A percentile compares a stretch with the other conserved stretches of the same genome.
These are phyloP conservation scores for Bilobella aurantiaca DNA, from an alignment of 1,140 invertebrate species.

Conservation along the genomic window DNA sequence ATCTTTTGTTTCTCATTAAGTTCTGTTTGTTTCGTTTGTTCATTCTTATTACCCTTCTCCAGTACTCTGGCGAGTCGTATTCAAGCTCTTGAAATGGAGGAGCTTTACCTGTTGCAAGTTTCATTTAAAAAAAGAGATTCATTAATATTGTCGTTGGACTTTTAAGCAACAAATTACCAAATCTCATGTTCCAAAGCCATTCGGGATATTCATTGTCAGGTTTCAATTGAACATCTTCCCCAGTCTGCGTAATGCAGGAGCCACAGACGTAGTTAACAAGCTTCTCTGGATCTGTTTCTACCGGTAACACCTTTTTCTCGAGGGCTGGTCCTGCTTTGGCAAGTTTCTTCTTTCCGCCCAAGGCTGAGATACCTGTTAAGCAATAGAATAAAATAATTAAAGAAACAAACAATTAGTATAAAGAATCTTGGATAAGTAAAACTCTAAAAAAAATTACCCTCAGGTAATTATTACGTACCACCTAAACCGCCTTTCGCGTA, in stretches of 20 bases:
- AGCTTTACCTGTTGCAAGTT: neutral
- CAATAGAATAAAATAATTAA: neutral
- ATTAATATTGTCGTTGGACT: neutral
- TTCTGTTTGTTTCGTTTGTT: neutral
- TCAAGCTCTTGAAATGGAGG: neutral
- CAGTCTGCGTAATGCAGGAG: conserved; percentile 62
- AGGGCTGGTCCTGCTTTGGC: conserved; percentile 45
- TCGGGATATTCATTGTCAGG: conserved; percentile 82
- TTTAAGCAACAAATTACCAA: conserved; percentile 37
- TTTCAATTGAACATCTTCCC: conserved; percentile 71
- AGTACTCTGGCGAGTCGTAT: conserved; percentile 2
- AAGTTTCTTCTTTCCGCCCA: conserved; percentile 44
- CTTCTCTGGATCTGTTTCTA: conserved; percentile 73
- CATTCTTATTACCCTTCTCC: neutral
- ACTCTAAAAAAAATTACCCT: no score
- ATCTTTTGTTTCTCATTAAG: neutral
- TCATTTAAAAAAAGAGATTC: neutral
- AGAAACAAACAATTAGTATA: neutral
- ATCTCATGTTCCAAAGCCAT: conserved; percentile 74
- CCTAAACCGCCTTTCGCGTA: no score
- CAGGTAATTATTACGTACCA: no score
- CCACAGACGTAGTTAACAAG: conserved; percentile 75
- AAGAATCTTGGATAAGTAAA: neutral
- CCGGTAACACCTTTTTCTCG: conserved; percentile 64
- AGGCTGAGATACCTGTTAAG: conserved; percentile 10